Evolutionary conservation across 2,888 invertebrate species (phyloP), one percentile per base, ranked within the genome.

Genomic region (Xylota sylvarum): DNA sequence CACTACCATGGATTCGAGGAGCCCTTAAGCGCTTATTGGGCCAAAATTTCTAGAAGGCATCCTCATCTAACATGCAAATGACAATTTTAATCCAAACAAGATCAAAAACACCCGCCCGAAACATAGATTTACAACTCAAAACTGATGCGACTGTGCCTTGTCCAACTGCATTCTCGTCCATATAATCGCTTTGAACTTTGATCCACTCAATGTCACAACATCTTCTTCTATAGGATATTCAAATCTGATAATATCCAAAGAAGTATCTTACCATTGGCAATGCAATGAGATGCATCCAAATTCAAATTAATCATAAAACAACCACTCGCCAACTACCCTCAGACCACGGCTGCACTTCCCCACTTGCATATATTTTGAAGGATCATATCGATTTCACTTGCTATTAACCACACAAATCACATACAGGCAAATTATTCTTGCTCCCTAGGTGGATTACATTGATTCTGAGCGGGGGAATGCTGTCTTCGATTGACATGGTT

Each of bases 401-500:
- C 43, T 43, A 52, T 55, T 65, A 64, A 56, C 76, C 79, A n/a
- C 35, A 55, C 23, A 35, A 69, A 60, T 70, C 58, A 83, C 32
- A 17, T 46, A 35, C 35, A 46, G 62, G 64, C 32, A 82, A 48
- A 78, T 65, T 65, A 67, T 48, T 27, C 37, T 46, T 55, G 69
- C 65, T 50, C 37, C 48, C 9, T 48, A 60, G 79, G 43, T 65
- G 27, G 69, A 80, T 79, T 79, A 67, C 60, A 84, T 62, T 58
- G 17, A 12, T 30, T 17, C 12, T 9, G 37, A 12, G 27, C n/a
- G 2, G 48, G 9, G 7, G 23, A 23, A 32, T 37, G 46, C 60
- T 81, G 81, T 76, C 70, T 72, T 74, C 76, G 70, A 50, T 30
- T 58, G 74, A 50, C 32, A 69, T 74, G 74, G 81, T 76, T 76